phyloP scores from a whole-genome alignment of 2,113 vertebrate species.

The Podarcis cretensis region DNA sequence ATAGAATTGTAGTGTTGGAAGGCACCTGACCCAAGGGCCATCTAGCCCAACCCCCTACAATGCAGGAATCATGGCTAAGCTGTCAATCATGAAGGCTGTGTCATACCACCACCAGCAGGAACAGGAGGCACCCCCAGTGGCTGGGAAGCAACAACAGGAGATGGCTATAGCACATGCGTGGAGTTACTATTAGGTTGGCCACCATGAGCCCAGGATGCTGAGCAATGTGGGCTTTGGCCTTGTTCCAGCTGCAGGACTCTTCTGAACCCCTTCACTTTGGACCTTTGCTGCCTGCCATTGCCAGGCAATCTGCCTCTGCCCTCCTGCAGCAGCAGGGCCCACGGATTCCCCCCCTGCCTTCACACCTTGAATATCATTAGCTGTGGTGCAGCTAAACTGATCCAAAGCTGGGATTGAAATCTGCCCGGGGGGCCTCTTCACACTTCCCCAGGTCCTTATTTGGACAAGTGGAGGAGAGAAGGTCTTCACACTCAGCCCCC shows the following conservation, averaged over 20 bases:
- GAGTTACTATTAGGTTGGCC: no score
- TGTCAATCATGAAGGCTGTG: no score
- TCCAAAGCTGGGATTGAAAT: constrained; percentile 41
- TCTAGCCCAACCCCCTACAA: no score
- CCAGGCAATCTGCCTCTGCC: neutral
- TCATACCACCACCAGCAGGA: no score
- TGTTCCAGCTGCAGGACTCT: no score
- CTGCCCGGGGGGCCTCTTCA: constrained; percentile 40
- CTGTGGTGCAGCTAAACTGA: constrained; percentile 30
- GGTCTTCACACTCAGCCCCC: neutral
- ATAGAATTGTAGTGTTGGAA: no score
- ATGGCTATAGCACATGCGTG: no score
- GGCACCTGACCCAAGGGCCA: no score
- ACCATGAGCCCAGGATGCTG: no score
- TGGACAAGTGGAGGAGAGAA: constrained; percentile 55
- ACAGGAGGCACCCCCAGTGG: neutral
- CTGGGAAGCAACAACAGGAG: no score
- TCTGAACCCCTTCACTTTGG: neutral
- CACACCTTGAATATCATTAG: constrained; percentile 61
- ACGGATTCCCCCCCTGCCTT: neutral
- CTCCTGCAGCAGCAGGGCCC: neutral
- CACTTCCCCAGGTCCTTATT: constrained; percentile 47
- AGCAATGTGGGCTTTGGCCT: no score
- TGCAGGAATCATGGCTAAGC: no score
- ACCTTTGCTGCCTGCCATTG: neutral